Evolutionary conservation across 1,140 invertebrate genomes (phyloP).

Genomic region (Caenorhabditis elegans): WBcel235 BX284604.4:12015501-12016000

Average conservation of each 20-base stretch:
- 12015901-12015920: not conserved
- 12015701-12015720: too few relatives aligned
- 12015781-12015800: not conserved
- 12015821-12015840: not conserved
- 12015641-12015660: slow-evolving; percentile 14
- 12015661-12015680: not conserved
- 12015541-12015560: not conserved
- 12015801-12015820: not conserved
- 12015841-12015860: not conserved
- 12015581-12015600: not conserved
- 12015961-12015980: not conserved
- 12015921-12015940: not conserved
- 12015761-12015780: not conserved
- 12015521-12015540: not conserved
- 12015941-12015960: slow-evolving; percentile 18
- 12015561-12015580: not conserved
- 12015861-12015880: not conserved
- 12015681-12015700: too few relatives aligned
- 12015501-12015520: slow-evolving; percentile 10
- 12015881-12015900: not conserved
- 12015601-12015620: not conserved
- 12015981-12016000: not conserved
- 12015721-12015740: not conserved
- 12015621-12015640: not conserved
- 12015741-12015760: not conserved